Conservation (phyloP, 1,140 invertebrate genomes). For the Drosophila ercepeae region DNA sequence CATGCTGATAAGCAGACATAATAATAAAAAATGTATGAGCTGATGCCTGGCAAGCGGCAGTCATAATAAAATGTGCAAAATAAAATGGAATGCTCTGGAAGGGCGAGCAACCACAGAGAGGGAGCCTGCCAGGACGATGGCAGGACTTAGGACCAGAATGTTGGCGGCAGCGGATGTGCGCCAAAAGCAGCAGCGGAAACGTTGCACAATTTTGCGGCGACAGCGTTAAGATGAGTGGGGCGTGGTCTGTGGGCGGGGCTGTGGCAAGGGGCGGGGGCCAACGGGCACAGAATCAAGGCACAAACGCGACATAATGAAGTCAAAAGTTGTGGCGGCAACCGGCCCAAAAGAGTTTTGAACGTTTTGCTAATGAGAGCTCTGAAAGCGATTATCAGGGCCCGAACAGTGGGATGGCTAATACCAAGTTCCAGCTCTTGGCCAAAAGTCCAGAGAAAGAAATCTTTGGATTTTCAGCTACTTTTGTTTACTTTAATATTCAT, state of each 20-base stretch:
- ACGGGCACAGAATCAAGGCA: constrained; percentile 1
- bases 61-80: constrained; percentile 82
- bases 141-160: constrained; percentile 34
- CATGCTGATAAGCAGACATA: constrained; percentile 82
- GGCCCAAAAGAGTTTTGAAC: constrained; percentile 68
- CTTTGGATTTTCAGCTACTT: neutral
- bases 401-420: constrained; percentile 19
- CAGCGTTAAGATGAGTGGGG: constrained; percentile 41
- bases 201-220: constrained; percentile 80
- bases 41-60: constrained; percentile 68
- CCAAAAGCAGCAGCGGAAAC: constrained; percentile 77
- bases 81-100: constrained; percentile 62
- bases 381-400: constrained; percentile 68
- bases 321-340: constrained; percentile 67
- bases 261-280: neutral
- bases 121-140: constrained; percentile 3
- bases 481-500: neutral
- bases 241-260: constrained; percentile 1
- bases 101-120: constrained; percentile 65
- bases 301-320: constrained; percentile 76
- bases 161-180: constrained; percentile 74
- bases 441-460: neutral
- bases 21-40: constrained; percentile 79
- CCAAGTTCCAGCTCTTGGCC: constrained; percentile 11
- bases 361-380: constrained; percentile 77